Evolutionary conservation across 2,888 invertebrate species (phyloP), one percentile per base, ranked within the genome.

Genomic region (Barypeithes pellucidus): DNA sequence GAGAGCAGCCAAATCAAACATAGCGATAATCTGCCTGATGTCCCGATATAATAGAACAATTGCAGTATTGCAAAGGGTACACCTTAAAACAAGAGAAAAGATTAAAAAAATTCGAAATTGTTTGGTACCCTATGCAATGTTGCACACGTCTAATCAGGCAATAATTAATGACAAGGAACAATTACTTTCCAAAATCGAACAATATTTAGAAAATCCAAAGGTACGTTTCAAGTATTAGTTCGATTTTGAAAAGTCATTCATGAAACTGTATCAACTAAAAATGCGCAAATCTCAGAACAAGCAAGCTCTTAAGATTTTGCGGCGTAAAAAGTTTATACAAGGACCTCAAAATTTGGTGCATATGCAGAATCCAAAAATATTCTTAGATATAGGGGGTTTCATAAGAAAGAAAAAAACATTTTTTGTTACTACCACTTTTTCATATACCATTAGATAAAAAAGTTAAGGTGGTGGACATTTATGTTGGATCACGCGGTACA

Each of bases 131-230:
- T 41, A 12, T 41, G 41, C 41, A 41, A 41, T 41, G 41, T 12
- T 41, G 9, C 41, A 41, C 9, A 41, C 41, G 3, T 41, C 12
- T 41, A 41, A 41, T 3, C 41, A 41, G 5, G 41, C 41, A 4
- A 41, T 41, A 41, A 11, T 3, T 41, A 41, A 41, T n/a, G 41
- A 41, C 41, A 41, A 41, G 41, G n/a, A 41, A 33, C 33, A 33
- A 33, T 33, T 33, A 33, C 5, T 33, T 8, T 33, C 33, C 4
- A 33, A 33, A 33, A 33, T 33, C 33, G 33, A 33, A 4, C 33
- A 33, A 33, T 33, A 33, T 41, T 41, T 41, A 41, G 41, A n/a
- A 16, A 43, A 43, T 7, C 43, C 43, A 43, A 43, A 43, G 43
- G 14, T 43, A 16, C 43, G 43, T 8, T 43, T 43, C 14, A 43